Conservation (phyloP, 2,113 vertebrate genomes). For the Aviceda subcristata region DNA sequence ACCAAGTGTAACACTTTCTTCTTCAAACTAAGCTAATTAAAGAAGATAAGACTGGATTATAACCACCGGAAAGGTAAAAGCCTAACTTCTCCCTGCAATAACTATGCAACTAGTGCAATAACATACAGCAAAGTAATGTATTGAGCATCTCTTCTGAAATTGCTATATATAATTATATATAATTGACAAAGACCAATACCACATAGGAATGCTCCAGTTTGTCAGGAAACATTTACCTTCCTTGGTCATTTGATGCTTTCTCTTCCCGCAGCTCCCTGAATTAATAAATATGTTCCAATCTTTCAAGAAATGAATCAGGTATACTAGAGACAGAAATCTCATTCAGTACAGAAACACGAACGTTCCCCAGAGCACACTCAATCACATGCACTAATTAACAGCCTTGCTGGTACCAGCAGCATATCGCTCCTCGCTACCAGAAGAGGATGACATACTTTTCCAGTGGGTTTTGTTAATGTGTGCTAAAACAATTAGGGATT, state of each 20-base stretch:
- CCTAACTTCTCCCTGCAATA: background rate
- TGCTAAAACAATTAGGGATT: background rate
- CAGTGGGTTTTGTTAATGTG: constrained; percentile 11
- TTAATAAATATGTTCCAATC: constrained; percentile 24
- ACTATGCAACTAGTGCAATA: background rate
- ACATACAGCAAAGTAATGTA: background rate
- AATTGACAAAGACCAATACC: background rate
- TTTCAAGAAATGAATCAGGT: background rate
- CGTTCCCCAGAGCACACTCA: background rate
- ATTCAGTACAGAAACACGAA: background rate
- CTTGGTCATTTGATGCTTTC: background rate
- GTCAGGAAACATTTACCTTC: constrained; percentile 6
- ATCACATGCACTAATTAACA: constrained; percentile 63
- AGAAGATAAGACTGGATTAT: background rate
- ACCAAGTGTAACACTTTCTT: background rate
- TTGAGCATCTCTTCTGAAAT: background rate
- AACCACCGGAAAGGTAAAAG: background rate
- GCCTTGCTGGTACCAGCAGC: constrained; percentile 27
- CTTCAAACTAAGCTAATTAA: background rate
- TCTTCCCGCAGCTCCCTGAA: background rate
- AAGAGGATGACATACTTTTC: constrained; percentile 43
- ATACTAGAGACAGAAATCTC: background rate
- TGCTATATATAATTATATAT: background rate
- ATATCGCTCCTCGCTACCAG: background rate
- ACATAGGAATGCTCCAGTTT: background rate